A percentile compares a stretch with the other conserved stretches of the same genome.
phyloP scores from a whole-genome alignment of 2,113 vertebrate species.

The Synchiropus splendidus region DNA sequence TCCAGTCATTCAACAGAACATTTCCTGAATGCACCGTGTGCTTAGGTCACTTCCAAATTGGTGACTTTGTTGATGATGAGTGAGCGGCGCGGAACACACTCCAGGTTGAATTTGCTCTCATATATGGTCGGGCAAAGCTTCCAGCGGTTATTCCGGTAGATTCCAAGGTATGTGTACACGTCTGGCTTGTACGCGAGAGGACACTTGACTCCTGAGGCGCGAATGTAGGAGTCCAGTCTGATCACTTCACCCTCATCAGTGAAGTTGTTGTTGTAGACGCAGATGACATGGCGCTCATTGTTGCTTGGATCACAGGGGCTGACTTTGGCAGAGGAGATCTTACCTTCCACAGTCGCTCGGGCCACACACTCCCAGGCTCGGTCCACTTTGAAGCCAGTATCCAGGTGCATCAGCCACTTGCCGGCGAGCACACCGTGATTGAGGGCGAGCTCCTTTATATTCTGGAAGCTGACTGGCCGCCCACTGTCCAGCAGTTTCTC shows the following conservation, averaged over 20 bases:
- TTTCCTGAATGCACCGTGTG: background rate
- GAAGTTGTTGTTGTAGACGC: slow-evolving; percentile 79
- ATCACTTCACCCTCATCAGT: slow-evolving; percentile 75
- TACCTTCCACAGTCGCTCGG: slow-evolving; percentile 70
- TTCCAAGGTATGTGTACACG: slow-evolving; percentile 81
- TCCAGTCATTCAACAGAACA: background rate
- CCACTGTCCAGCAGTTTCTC: slow-evolving; percentile 71
- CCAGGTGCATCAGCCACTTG: slow-evolving; percentile 85
- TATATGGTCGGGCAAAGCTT: slow-evolving; percentile 86
- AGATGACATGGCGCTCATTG: slow-evolving; percentile 73
- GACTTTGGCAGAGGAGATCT: slow-evolving; percentile 70
- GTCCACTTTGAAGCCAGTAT: slow-evolving; percentile 83
- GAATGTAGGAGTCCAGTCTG: slow-evolving; percentile 69
- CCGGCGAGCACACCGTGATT: slow-evolving; percentile 75
- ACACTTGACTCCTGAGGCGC: slow-evolving; percentile 78
- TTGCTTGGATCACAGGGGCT: slow-evolving; percentile 64
- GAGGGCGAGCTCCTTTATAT: slow-evolving; percentile 77
- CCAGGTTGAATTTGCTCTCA: slow-evolving; percentile 82
- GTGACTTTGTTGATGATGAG: slow-evolving; percentile 76
- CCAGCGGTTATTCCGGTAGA: slow-evolving; percentile 85
- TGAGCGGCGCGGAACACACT: slow-evolving; percentile 76
- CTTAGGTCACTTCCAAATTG: slow-evolving; percentile 62
- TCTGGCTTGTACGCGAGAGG: slow-evolving; percentile 80
- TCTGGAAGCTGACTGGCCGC: slow-evolving; percentile 66
- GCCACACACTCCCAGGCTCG: slow-evolving; percentile 81